Percentiles rank a stretch among this genome's conserved stretches.
phyloP scores from a whole-genome alignment of 2,888 invertebrate species.

The Drosophila percnosoma region DNA sequence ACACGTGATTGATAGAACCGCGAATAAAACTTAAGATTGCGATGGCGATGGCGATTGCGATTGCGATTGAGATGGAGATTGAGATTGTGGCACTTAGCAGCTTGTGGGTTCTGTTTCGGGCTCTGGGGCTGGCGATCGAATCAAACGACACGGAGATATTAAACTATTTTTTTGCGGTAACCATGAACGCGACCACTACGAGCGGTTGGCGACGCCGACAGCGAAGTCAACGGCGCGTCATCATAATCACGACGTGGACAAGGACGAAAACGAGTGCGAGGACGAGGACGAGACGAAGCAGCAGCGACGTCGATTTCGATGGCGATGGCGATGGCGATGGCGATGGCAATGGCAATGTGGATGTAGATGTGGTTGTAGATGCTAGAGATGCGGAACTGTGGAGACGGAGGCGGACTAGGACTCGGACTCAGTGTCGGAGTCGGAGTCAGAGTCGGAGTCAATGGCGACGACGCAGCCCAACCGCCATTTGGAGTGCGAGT shows the following conservation, averaged over 20 bases:
- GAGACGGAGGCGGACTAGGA: neutral
- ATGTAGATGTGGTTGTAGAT: constrained; percentile 9
- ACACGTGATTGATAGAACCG: constrained; percentile 17
- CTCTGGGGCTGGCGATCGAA: constrained; percentile 81
- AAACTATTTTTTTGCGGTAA: constrained; percentile 85
- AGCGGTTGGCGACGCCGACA: constrained; percentile 77
- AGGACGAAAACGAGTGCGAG: constrained; percentile 47
- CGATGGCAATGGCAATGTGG: constrained; percentile 8
- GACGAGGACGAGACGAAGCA: constrained; percentile 43
- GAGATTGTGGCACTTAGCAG: constrained; percentile 16
- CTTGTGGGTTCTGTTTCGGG: constrained; percentile 17
- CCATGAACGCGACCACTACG: constrained; percentile 85
- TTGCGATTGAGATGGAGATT: constrained; percentile 3
- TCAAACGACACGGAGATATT: constrained; percentile 85
- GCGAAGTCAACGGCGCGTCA: constrained; percentile 63
- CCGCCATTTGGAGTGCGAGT: constrained; percentile 53
- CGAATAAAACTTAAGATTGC: constrained; percentile 1
- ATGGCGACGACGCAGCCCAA: constrained; percentile 54
- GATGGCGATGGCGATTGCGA: constrained; percentile 1
- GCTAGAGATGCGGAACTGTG: neutral
- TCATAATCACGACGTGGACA: constrained; percentile 67
- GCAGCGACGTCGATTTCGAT: constrained; percentile 43
- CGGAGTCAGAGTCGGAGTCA: constrained; percentile 20
- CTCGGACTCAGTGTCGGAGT: constrained; percentile 4
- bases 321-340: neutral